Evolutionary conservation across 2,113 vertebrate genomes (phyloP).

Genomic region (Sceloporus tristichus): DNA sequence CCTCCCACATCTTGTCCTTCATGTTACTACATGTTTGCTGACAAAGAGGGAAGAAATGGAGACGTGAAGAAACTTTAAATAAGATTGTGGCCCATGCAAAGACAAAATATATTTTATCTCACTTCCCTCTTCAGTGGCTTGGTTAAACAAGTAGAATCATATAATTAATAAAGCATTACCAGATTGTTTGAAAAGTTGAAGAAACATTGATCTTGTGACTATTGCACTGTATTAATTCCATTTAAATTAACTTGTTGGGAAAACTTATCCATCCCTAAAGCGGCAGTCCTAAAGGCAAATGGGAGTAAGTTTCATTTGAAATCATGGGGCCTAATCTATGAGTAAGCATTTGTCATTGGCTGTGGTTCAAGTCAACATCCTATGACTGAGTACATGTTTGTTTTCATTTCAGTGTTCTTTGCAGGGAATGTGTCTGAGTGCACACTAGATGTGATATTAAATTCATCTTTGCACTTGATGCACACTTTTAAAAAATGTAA

Average conservation of each 20-base stretch:
- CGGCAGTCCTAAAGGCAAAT: background rate
- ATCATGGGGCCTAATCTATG: background rate
- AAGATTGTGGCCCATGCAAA: background rate
- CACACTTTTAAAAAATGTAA: background rate
- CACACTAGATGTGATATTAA: background rate
- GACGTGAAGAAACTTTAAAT: background rate
- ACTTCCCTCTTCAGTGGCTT: background rate
- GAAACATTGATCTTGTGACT: background rate
- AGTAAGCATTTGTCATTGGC: background rate
- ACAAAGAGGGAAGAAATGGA: background rate
- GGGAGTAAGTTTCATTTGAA: background rate
- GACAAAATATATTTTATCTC: background rate
- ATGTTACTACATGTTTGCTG: background rate
- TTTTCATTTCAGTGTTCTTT: background rate
- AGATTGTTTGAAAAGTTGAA: slow-evolving; percentile 5
- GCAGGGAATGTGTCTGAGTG: background rate
- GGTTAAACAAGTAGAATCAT: background rate
- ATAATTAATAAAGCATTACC: background rate
- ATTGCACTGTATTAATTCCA: background rate
- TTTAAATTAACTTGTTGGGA: background rate
- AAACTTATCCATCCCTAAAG: background rate
- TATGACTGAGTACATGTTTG: background rate
- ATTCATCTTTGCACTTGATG: background rate
- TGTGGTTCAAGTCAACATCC: background rate
- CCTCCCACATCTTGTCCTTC: background rate